A percentile compares a stretch with the other conserved stretches of the same genome.
phyloP scores from a whole-genome alignment of 2,888 invertebrate species.

The Spilarctia lutea region DNA sequence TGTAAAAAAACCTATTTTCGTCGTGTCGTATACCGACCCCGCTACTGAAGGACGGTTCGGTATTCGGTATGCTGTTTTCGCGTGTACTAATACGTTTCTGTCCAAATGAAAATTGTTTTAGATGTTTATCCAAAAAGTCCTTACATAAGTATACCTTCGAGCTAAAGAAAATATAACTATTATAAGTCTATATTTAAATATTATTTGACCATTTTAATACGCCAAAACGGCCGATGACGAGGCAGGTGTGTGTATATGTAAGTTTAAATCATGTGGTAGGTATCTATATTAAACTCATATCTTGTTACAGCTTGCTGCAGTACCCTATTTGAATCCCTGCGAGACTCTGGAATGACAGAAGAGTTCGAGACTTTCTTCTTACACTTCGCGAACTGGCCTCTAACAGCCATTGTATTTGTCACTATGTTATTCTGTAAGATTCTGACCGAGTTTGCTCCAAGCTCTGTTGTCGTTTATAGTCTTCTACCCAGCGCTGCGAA shows the following conservation, averaged over 20 bases:
- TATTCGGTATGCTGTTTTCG: neutral
- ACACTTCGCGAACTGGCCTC: constrained; percentile 59
- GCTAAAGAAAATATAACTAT: neutral
- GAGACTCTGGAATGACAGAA: constrained; percentile 64
- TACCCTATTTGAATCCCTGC: constrained; percentile 65
- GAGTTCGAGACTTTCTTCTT: constrained; percentile 66
- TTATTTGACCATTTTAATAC: too few relatives aligned
- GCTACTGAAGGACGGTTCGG: neutral
- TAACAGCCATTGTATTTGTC: constrained; percentile 57
- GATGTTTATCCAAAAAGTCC: too few relatives aligned
- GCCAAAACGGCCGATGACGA: too few relatives aligned
- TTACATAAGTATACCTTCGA: neutral
- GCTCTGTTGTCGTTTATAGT: constrained; percentile 59
- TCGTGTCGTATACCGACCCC: neutral
- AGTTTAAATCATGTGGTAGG: too few relatives aligned
- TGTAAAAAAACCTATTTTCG: neutral
- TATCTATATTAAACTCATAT: neutral
- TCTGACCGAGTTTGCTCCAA: constrained; percentile 68
- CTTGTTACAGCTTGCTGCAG: constrained; percentile 61
- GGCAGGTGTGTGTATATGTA: too few relatives aligned
- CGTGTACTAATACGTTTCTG: neutral
- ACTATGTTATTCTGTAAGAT: constrained; percentile 67
- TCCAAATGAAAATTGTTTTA: neutral
- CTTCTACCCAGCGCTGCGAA: constrained; percentile 66
- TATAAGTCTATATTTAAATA: too few relatives aligned